Evolutionary conservation across 1,140 invertebrate genomes (phyloP), one percentile per base, ranked within the genome.

Genomic region (Nymphalis io): DNA sequence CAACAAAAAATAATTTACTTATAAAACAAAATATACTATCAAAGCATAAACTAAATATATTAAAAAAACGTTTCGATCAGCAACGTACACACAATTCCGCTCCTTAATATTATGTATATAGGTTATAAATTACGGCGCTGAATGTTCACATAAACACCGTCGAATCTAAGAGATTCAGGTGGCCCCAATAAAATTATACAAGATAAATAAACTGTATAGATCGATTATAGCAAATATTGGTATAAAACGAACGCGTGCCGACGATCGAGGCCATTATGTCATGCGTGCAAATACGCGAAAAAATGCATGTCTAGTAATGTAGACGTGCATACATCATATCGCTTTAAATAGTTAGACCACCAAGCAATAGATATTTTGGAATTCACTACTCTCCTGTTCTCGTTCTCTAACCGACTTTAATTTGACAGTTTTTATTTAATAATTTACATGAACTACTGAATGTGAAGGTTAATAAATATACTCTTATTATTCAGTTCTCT

Each of bases 111-210:
- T 3, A 27, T 20, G 4, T 4, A 10, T 12, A 51, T 39, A 6
- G 11, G 27, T 20, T 20, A 38, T 53, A 53, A 51, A 63, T 48
- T 63, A 53, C 23, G 10, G 10, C 5, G 60, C 1, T 16, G 40
- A 39, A 33, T 0, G 6, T 23, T 48, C 6, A 1, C 13, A 60
- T 44, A 60, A 60, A 62, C 60, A 63, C 33, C 1, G 46, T 18
- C 15, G 38, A 4, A 44, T 62, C 23, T 48, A 63, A 63, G 46
- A 63, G 60, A 51, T 63, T 51, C 60, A 63, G 60, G 60, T 63
- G 60, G 60, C 60, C 46, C 60, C 60, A 44, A 51, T 63, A 63
- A 63, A 46, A 61, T 48, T 63, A 63, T 63, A 63, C 60, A 63
- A 63, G 2, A 63, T 63, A 63, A 63, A 63, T 63, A 63, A 63